A percentile compares a stretch with the other conserved stretches of the same genome.
Evolutionary conservation across 2,113 vertebrate genomes (phyloP).

Genomic region (Colaptes auratus): DNA sequence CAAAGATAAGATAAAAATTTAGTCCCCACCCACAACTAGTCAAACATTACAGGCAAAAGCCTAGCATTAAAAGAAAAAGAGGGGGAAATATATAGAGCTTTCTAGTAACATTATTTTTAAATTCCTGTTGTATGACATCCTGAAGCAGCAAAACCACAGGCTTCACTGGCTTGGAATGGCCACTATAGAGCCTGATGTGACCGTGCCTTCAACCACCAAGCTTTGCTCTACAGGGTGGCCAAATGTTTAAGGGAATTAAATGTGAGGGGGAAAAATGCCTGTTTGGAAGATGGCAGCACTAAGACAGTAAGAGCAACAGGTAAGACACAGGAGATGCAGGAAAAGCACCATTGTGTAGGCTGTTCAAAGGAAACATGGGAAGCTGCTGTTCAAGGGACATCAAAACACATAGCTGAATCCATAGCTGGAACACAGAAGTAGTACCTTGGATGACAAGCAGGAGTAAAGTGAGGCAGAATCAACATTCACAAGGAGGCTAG

Average conservation of each 20-base stretch:
- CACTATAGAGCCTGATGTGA: neutral
- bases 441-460: neutral
- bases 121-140: neutral
- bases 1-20: neutral
- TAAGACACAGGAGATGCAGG: neutral
- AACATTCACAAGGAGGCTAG: neutral
- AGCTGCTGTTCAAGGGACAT: neutral
- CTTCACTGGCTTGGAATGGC: neutral
- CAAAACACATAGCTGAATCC: neutral
- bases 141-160: neutral
- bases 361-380: neutral
- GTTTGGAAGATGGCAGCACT: neutral
- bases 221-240: neutral
- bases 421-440: neutral
- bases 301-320: neutral
- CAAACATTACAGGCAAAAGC: neutral
- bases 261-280: neutral
- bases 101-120: neutral
- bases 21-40: neutral
- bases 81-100: neutral
- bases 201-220: neutral
- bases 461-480: neutral
- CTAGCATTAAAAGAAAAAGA: neutral
- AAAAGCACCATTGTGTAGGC: neutral
- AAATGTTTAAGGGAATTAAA: neutral